Percentiles rank a stretch among this genome's conserved stretches.
Evolutionary conservation across 2,797 vertebrate species (phyloP).

Genomic region (Leuciscus waleckii): DNA sequence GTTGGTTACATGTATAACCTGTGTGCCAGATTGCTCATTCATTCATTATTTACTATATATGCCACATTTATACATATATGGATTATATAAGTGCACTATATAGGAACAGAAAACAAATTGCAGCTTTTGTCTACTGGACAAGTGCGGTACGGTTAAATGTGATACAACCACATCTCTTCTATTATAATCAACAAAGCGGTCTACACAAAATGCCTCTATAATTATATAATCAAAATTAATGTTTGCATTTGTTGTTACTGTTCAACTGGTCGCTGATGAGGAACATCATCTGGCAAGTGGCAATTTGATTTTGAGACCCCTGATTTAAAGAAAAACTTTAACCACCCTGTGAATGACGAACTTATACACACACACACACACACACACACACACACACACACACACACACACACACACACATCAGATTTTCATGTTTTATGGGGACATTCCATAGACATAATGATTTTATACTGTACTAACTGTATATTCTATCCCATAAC

Average conservation of each 20-base stretch:
- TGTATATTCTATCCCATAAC: no score
- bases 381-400: no score
- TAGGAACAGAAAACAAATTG: neutral
- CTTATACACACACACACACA: neutral
- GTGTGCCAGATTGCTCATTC: constrained; percentile 1
- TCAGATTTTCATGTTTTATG: no score
- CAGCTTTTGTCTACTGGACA: neutral
- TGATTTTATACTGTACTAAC: no score
- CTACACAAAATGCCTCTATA: neutral
- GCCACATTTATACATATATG: neutral
- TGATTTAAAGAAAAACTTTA: neutral
- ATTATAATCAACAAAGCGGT: neutral
- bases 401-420: no score
- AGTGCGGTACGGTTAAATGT: neutral
- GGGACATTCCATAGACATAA: no score
- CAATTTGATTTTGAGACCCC: neutral
- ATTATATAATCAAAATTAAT: neutral
- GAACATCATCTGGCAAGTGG: neutral
- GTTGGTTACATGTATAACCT: neutral
- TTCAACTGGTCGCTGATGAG: neutral
- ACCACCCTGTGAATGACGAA: constrained; percentile 4
- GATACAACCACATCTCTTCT: neutral
- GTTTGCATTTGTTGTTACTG: neutral
- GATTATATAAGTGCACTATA: neutral
- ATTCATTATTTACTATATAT: neutral